Percentiles rank a stretch among this genome's conserved stretches.
Conservation (phyloP, 2,888 invertebrate genomes). For the Aphelenchoides bicaudatus region DNA sequence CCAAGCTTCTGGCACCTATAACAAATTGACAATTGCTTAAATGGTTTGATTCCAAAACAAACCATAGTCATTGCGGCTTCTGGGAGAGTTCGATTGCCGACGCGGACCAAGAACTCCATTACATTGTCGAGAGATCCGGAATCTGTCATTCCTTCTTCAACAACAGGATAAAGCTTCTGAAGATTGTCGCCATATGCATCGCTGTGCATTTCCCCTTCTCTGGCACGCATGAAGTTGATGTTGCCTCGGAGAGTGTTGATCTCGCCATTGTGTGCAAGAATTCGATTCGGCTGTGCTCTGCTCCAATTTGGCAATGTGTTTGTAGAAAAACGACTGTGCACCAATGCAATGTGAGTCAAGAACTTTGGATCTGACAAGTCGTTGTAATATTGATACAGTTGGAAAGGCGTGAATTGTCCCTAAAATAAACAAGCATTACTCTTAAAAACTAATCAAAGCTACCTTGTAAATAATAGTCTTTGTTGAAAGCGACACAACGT, state of each 20-base stretch:
- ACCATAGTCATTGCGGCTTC: conserved; percentile 99
- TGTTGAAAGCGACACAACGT: conserved; percentile 88
- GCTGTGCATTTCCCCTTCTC: conserved; percentile 72
- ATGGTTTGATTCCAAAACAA: too few species aligned
- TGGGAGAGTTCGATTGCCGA: conserved; percentile 80
- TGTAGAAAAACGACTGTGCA: conserved; percentile 96
- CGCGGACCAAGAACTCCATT: conserved; percentile 88
- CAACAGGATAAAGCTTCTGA: conserved; percentile 87
- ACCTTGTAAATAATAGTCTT: conserved; percentile 88
- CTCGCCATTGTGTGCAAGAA: conserved; percentile 96
- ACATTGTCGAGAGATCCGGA: conserved; percentile 92
- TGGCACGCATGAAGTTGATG: conserved; percentile 94
- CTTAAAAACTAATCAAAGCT: conserved; percentile 5
- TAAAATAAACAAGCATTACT: conserved; percentile 40
- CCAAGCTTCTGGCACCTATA: conserved; percentile 63
- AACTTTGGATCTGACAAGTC: conserved; percentile 70
- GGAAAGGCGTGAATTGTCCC: conserved; percentile 90
- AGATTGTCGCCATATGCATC: conserved; percentile 75
- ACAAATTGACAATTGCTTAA: too few species aligned
- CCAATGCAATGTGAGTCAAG: conserved; percentile 88
- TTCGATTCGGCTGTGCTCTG: conserved; percentile 89
- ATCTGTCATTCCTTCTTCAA: conserved; percentile 91
- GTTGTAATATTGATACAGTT: conserved; percentile 76
- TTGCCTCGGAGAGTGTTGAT: conserved; percentile 98
- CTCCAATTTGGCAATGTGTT: conserved; percentile 99